These are phyloP conservation scores for Andrena hattorfiana DNA, from an alignment of 2,888 invertebrate genomes.

Conservation along the genomic window DNA sequence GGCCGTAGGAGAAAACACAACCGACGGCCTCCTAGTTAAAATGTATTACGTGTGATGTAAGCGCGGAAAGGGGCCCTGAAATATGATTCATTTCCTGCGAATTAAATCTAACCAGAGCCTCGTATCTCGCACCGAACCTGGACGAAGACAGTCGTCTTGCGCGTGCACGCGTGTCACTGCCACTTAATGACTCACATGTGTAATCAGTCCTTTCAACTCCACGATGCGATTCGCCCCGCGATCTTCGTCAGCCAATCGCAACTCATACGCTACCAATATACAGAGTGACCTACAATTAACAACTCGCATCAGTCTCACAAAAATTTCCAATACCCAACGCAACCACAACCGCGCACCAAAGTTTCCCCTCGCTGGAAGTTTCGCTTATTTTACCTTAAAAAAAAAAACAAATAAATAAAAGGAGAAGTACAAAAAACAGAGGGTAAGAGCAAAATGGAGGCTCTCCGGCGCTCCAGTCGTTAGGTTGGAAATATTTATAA, in stretches of 20 bases:
- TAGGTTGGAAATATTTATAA: constrained; percentile 46
- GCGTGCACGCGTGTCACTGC: neutral
- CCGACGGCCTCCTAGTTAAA: neutral
- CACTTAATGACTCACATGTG: constrained; percentile 41
- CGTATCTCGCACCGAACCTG: constrained; percentile 1
- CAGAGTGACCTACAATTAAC: no score
- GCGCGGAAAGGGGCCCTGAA: constrained; percentile 38
- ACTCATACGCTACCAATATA: no score
- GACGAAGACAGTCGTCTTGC: neutral
- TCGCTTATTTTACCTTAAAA: no score
- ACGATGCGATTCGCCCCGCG: no score
- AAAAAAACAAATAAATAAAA: neutral
- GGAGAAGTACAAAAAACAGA: neutral
- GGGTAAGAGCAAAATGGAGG: neutral
- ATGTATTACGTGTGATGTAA: constrained; percentile 19
- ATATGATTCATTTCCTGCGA: constrained; percentile 60
- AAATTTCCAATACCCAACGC: no score
- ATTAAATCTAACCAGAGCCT: constrained; percentile 44
- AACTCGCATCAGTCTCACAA: no score
- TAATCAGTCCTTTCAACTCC: constrained; percentile 7
- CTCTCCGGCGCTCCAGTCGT: neutral
- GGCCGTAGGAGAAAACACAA: neutral
- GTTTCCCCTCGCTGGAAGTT: no score
- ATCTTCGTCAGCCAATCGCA: no score
- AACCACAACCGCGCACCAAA: no score